Evolutionary conservation across 2,888 invertebrate species (phyloP).

Genomic region (Limnephilus auricula): DNA sequence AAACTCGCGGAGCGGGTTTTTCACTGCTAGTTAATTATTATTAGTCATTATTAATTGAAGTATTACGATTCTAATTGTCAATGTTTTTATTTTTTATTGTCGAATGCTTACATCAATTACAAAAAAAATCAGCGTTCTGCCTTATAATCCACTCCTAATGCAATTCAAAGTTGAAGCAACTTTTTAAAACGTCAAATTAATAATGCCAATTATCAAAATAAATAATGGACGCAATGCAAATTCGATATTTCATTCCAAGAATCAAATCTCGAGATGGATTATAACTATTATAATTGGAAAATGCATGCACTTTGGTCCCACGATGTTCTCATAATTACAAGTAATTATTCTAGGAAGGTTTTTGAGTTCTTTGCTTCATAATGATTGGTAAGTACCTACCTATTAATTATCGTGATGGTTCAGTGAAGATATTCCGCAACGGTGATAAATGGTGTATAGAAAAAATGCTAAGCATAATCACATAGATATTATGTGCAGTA

Average conservation of each 20-base stretch:
- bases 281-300: background rate
- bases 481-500: background rate
- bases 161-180: background rate
- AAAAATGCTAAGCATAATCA: background rate
- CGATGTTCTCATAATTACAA: background rate
- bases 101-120: too few species aligned
- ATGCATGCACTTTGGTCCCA: background rate
- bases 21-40: too few species aligned
- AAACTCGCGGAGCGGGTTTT: too few species aligned
- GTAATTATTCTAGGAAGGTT: background rate
- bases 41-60: too few species aligned
- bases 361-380: background rate
- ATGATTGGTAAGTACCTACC: constrained; percentile 2
- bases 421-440: background rate
- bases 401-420: background rate
- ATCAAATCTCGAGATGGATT: background rate
- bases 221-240: background rate
- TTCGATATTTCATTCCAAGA: background rate
- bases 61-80: too few species aligned
- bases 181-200: background rate
- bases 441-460: background rate
- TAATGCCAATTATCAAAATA: background rate
- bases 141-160: too few species aligned
- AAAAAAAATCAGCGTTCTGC: too few species aligned
- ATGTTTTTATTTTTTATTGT: too few species aligned